Evolutionary conservation across 92 coral and sea anemone genomes (phyloP).

Genomic region (Epizoanthus ramosus): DNA sequence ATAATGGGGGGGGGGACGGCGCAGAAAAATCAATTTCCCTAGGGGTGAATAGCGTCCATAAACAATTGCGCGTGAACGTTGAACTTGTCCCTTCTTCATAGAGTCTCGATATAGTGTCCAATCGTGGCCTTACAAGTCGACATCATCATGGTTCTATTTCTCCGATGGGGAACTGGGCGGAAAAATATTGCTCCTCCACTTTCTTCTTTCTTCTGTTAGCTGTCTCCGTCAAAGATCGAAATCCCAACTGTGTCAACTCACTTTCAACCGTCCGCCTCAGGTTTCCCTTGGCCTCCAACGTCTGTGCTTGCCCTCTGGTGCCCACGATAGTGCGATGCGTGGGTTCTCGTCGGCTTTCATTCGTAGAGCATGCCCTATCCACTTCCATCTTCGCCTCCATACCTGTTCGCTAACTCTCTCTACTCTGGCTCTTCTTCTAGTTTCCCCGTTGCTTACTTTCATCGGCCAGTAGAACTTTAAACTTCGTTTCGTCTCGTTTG

Average conservation of each 20-base stretch:
- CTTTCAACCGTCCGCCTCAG: background rate
- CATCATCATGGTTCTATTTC: too few species aligned
- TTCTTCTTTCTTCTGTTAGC: too few species aligned
- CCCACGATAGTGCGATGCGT: background rate
- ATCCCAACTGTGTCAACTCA: background rate
- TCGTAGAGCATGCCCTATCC: conserved; percentile 26
- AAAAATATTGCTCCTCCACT: too few species aligned
- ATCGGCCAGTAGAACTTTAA: conserved; percentile 32
- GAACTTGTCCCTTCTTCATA: too few species aligned
- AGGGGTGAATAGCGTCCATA: too few species aligned
- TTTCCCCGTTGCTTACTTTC: conserved; percentile 19
- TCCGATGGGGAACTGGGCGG: too few species aligned
- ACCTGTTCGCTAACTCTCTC: conserved; percentile 14
- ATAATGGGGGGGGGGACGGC: too few species aligned
- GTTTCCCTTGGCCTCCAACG: conserved; percentile 1
- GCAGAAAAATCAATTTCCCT: too few species aligned
- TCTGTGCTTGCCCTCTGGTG: background rate
- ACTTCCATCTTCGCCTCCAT: conserved; percentile 3
- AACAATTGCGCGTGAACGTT: too few species aligned
- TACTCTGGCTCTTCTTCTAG: background rate
- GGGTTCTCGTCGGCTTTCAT: conserved; percentile 16
- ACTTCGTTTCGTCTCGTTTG: conserved; percentile 7
- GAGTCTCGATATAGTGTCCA: too few species aligned
- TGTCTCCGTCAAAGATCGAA: background rate
- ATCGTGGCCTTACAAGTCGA: too few species aligned